phyloP scores from a whole-genome alignment of 2,113 vertebrate genomes.

The Indicator maculatus region DNA sequence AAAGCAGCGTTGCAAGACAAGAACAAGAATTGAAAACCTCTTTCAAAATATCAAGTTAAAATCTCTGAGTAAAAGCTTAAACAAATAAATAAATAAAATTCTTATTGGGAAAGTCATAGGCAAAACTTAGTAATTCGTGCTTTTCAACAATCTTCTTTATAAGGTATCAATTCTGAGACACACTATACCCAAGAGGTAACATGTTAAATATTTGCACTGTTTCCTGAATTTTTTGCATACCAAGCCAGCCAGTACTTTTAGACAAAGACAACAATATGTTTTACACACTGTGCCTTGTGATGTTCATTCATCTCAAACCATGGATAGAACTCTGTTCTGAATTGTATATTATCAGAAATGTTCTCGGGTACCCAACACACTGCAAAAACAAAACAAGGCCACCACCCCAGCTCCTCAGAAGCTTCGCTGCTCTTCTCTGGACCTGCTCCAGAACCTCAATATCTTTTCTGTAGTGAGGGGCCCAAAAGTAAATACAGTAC shows the following conservation, averaged over 20 bases:
- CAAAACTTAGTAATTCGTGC: slow-evolving; percentile 28
- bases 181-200: slow-evolving; percentile 43
- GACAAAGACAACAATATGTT: neutral
- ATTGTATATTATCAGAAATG: slow-evolving; percentile 43
- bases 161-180: slow-evolving; percentile 55
- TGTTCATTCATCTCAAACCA: slow-evolving; percentile 28
- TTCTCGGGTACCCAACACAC: slow-evolving; percentile 55
- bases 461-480: too few relatives aligned
- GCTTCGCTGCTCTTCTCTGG: too few relatives aligned
- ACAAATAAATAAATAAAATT: neutral
- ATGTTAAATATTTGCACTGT: slow-evolving; percentile 44
- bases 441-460: too few relatives aligned
- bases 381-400: slow-evolving; percentile 36
- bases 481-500: too few relatives aligned
- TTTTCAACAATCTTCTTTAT: slow-evolving; percentile 63
- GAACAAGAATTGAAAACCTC: neutral
- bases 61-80: neutral
- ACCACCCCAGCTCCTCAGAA: neutral
- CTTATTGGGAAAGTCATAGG: neutral
- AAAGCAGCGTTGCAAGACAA: slow-evolving; percentile 12
- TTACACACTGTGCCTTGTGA: neutral
- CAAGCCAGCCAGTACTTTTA: neutral
- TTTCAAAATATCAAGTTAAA: slow-evolving; percentile 19
- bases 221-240: slow-evolving; percentile 29
- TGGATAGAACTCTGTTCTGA: slow-evolving; percentile 37